phyloP scores from a whole-genome alignment of 2,113 vertebrate genomes.

The Felis catus region F.catus_Fca126_mat1.0 CM031420.1:62594501-62595000 shows the following conservation, averaged over 20 bases:
- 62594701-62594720: background rate
- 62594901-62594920: background rate
- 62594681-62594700: background rate
- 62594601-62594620: background rate
- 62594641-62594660: background rate
- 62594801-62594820: background rate
- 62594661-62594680: background rate
- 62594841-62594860: constrained; percentile 8
- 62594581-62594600: background rate
- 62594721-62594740: background rate
- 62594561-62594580: too few relatives aligned
- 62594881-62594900: background rate
- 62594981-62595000: background rate
- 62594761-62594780: background rate
- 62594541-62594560: too few relatives aligned
- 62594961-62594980: constrained; percentile 16
- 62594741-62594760: background rate
- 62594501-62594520: too few relatives aligned
- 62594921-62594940: background rate
- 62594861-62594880: background rate
- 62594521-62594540: too few relatives aligned
- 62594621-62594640: background rate
- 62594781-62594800: background rate
- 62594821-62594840: constrained; percentile 28
- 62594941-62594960: background rate